phyloP scores from a whole-genome alignment of 2,113 vertebrate species.

The Lophotis ruficrista region DNA sequence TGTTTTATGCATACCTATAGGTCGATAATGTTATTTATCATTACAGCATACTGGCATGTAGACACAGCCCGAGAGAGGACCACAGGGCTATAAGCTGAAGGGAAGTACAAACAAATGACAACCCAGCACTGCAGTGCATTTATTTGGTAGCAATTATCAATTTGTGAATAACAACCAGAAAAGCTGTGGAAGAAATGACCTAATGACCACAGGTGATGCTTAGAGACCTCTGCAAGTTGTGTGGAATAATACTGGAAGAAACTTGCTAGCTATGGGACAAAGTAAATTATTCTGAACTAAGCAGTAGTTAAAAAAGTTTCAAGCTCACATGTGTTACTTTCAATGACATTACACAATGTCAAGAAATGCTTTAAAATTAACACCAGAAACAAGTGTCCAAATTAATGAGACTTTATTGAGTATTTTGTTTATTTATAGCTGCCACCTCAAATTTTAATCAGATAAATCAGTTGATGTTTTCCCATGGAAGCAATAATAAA shows the following conservation, averaged over 20 bases:
- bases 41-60: conserved; percentile 23
- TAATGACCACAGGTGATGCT: background rate
- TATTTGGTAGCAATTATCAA: conserved; percentile 31
- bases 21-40: conserved; percentile 63
- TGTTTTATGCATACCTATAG: conserved; percentile 54
- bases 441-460: background rate
- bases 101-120: conserved; percentile 31
- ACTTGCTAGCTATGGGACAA: background rate
- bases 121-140: background rate
- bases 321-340: background rate
- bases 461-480: background rate
- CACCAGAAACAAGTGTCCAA: background rate
- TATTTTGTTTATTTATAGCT: conserved; percentile 16
- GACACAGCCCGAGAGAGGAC: conserved; percentile 14
- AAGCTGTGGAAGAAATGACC: background rate
- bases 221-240: background rate
- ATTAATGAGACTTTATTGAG: background rate
- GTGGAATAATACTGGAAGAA: background rate
- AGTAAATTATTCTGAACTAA: background rate
- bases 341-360: background rate
- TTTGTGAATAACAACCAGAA: background rate
- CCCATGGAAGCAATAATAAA: background rate
- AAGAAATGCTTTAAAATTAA: conserved; percentile 10
- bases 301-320: background rate
- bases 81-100: background rate